A percentile compares a stretch with the other conserved stretches of the same genome.
These are phyloP conservation scores for Hydrophis major DNA, from an alignment of 2,797 vertebrate genomes.

Conservation along the genomic window DNA sequence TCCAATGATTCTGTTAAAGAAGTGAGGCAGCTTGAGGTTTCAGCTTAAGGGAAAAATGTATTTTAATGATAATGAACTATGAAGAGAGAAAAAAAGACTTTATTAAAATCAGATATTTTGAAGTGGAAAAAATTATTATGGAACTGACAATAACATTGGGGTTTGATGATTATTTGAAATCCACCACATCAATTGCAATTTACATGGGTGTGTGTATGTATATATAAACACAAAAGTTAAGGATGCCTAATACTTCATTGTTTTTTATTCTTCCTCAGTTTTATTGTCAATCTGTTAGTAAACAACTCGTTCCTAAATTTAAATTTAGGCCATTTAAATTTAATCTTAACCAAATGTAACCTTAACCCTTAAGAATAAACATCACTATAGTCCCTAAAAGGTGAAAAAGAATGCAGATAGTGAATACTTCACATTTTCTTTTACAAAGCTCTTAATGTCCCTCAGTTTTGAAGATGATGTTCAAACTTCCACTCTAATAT, in stretches of 20 bases:
- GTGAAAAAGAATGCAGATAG: not conserved
- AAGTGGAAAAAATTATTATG: not conserved
- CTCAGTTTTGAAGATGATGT: not conserved
- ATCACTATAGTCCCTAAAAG: not conserved
- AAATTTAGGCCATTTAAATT: not conserved
- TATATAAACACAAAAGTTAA: not conserved
- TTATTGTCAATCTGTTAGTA: not conserved
- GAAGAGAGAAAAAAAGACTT: conserved; percentile 19
- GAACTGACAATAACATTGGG: not conserved
- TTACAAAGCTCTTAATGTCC: not conserved
- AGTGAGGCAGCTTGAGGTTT: conserved; percentile 2
- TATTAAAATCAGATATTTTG: conserved; percentile 4
- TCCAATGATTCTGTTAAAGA: conserved; percentile 2
- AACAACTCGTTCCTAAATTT: not conserved
- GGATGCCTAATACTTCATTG: not conserved
- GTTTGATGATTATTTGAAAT: not conserved
- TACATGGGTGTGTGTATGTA: not conserved
- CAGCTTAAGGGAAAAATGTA: conserved; percentile 1
- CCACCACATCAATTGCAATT: not conserved
- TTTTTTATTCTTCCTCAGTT: not conserved
- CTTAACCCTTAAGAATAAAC: not conserved
- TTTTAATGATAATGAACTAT: conserved; percentile 6
- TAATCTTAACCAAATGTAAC: not conserved
- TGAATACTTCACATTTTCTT: not conserved
- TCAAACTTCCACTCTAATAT: not conserved